These are phyloP conservation scores for Labrus mixtus DNA, from an alignment of 2,113 vertebrate genomes.

Conservation along the genomic window DNA sequence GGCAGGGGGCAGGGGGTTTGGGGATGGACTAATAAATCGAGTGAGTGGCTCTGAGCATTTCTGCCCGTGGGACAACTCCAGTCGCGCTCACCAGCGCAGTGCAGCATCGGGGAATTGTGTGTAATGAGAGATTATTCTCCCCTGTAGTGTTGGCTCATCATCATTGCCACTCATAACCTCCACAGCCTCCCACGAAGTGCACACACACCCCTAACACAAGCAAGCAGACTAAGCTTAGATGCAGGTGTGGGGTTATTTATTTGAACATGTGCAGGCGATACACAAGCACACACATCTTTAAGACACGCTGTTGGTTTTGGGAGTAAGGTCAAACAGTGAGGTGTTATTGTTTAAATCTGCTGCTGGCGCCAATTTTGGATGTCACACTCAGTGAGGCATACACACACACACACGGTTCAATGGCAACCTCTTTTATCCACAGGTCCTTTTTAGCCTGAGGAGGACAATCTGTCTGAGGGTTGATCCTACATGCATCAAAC, in stretches of 20 bases:
- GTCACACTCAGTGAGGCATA: slow-evolving; percentile 55
- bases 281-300: slow-evolving; percentile 7
- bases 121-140: slow-evolving; percentile 85
- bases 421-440: slow-evolving; percentile 73
- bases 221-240: slow-evolving; percentile 27
- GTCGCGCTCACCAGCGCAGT: slow-evolving; percentile 59
- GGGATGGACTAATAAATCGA: slow-evolving; percentile 83
- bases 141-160: slow-evolving; percentile 79
- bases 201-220: slow-evolving; percentile 11
- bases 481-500: slow-evolving; percentile 60
- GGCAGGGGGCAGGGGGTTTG: slow-evolving; percentile 49
- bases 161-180: slow-evolving; percentile 48
- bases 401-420: slow-evolving; percentile 48
- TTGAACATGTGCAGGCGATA: slow-evolving; percentile 15
- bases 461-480: slow-evolving; percentile 72
- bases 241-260: slow-evolving; percentile 38
- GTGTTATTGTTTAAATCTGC: slow-evolving; percentile 74
- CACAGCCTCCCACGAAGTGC: slow-evolving; percentile 31
- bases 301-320: slow-evolving; percentile 47
- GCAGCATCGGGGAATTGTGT: slow-evolving; percentile 74
- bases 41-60: slow-evolving; percentile 79
- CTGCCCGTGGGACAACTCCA: slow-evolving; percentile 81
- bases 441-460: slow-evolving; percentile 76
- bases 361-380: slow-evolving; percentile 70
- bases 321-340: slow-evolving; percentile 64